Evolutionary conservation across 30 jellyfish, hydroid and myxozoan species (phyloP).

Genomic region (Chironex yamaguchii): DNA sequence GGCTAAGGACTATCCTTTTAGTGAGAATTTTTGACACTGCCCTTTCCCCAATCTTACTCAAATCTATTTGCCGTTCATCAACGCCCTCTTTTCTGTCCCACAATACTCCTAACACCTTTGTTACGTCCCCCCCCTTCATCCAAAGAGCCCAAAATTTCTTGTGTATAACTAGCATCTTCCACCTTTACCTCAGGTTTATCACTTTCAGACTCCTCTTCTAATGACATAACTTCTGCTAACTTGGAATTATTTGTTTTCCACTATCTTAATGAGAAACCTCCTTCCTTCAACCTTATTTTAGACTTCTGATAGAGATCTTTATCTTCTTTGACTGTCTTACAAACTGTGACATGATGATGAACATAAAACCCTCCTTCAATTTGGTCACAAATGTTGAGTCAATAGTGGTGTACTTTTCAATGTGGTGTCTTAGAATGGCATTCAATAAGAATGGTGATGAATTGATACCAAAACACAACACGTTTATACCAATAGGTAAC

Average conservation of each 20-base stretch:
- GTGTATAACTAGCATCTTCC: background rate
- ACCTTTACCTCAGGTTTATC: background rate
- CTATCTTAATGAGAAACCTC: conserved; percentile 19
- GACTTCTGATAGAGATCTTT: conserved; percentile 18
- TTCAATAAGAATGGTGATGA: conserved; percentile 46
- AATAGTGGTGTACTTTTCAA: background rate
- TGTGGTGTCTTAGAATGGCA: conserved; percentile 22
- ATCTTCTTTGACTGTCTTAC: conserved; percentile 23
- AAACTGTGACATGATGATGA: conserved; percentile 20
- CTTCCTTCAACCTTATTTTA: conserved; percentile 9
- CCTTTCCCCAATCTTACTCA: background rate
- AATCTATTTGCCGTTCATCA: background rate
- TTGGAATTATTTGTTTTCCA: conserved; percentile 16
- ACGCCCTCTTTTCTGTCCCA: conserved; percentile 39
- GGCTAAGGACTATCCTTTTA: background rate
- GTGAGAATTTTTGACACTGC: too few relatives aligned
- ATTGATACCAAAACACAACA: conserved; percentile 27
- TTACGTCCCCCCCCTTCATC: background rate
- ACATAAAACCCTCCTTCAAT: background rate
- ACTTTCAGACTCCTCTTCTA: too few relatives aligned
- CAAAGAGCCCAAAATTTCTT: background rate
- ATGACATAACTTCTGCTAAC: background rate
- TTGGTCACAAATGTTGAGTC: conserved; percentile 13
- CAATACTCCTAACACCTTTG: conserved; percentile 16
- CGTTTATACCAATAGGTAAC: background rate